Conservation (phyloP, 2,113 vertebrate species). For the Galeopterus variegatus region DNA sequence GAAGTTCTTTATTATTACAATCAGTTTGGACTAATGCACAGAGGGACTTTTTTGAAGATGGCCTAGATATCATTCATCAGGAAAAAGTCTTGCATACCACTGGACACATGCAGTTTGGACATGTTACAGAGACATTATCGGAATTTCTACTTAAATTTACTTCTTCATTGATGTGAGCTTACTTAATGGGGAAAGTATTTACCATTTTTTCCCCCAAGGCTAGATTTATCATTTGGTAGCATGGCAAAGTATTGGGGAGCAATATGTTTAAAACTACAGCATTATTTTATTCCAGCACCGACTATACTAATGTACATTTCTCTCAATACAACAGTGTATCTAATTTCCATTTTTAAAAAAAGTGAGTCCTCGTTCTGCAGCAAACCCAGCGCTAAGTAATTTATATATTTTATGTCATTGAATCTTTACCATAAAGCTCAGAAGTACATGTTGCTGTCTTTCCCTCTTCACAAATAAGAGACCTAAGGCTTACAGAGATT, state of each 20-base stretch:
- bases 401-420: not conserved
- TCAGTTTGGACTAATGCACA: not conserved
- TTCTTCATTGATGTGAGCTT: conserved; percentile 7
- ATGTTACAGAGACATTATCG: not conserved
- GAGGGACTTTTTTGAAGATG: not conserved
- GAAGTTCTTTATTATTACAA: not conserved
- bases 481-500: not conserved
- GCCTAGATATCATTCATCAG: not conserved
- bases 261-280: conserved; percentile 19
- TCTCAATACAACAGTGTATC: not conserved
- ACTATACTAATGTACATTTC: not conserved
- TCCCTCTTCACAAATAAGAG: conserved; percentile 5
- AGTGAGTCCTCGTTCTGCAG: not conserved
- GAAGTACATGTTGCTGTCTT: not conserved
- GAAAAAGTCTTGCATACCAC: not conserved
- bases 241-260: not conserved
- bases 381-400: not conserved
- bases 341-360: conserved; percentile 43
- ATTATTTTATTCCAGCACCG: not conserved
- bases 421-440: not conserved
- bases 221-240: not conserved
- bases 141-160: not conserved
- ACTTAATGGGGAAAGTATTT: not conserved
- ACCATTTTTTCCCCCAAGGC: not conserved
- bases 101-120: not conserved